Evolutionary conservation across 2,797 vertebrate genomes (phyloP), one percentile per base, ranked within the genome.

Genomic region (Myotis daubentonii): DNA sequence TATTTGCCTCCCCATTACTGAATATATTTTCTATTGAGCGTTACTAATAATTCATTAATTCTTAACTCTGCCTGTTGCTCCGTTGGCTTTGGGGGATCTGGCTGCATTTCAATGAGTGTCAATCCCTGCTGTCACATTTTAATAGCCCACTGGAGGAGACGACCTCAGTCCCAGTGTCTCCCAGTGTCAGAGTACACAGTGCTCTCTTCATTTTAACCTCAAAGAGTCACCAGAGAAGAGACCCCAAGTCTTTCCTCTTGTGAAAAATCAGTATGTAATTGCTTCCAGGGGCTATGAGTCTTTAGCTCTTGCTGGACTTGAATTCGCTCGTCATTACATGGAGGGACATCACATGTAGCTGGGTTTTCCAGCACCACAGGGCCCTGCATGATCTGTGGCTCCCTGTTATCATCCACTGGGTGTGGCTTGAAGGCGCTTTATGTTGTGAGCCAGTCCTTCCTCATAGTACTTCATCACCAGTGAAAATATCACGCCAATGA

Each of bases 31-130:
- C 80, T 44, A 0, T 22, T 66, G 16, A 28, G 2, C 44, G 6
- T 88, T 53, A 22, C 44, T 47, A 36, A 23, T 57, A 82, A 28
- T 30, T 76, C 28, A 49, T 72, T 44, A 19, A 23, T 76, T 86
- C 92, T 95, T 79, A 72, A 55, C 68, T 91, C 60, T 76, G n/a
- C 22, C 38, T 47, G 1, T 75, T 75, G 65, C 28, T 87, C 74
- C 47, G 68, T 65, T 10, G 44, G 75, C 66, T 49, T 41, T 33
- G 89, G 89, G 30, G 65, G 22, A 6, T 30, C 65, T 80, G 66
- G 57, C 51, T 89, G 1, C 53, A 36, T 78, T 33, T 71, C 72
- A 85, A 1, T 5, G 30, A 85, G 49, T 47, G 87, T 38, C 22
- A 86, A 55, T 16, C 57, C n/a, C 30, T 57, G 22, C n/a, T n/a